Evolutionary conservation across 2,888 invertebrate genomes (phyloP), one percentile per base, ranked within the genome.

Genomic region (Orthosia incerta): DNA sequence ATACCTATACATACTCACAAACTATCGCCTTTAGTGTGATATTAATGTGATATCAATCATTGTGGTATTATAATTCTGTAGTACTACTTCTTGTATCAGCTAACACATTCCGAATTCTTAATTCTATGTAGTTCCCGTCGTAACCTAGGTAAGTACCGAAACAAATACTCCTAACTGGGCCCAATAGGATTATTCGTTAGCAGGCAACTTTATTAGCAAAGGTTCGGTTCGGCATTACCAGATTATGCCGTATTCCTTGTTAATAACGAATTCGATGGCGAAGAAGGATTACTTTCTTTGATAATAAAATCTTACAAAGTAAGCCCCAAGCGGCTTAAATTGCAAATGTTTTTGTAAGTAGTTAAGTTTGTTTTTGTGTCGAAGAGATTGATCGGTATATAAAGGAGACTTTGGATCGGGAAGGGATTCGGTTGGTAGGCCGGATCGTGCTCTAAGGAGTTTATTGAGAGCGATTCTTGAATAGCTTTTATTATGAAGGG

Each of bases 141-240:
- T 70, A 55, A 50, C 59, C 66, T 71, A 76, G 55, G 55, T 48
- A 80, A 78, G 64, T 59, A 76, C 53, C 26, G 15, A 82, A 46
- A 78, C 68, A 62, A 89, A 90, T 89, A 88, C 88, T 88, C 76
- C 84, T 78, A 88, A 88, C 87, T 83, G 83, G 81, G 75, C 83
- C 87, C 88, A 91, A 91, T 88, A 82, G 89, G 91, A 91, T 92
- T 91, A 91, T 89, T 88, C 83, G 82, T 82, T 77, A 87, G 86
- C 87, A 75, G 79, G 85, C 86, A 89, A 89, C 89, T 90, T 89
- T 87, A 87, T 88, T 88, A 85, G 83, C 83, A 86, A 87, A 87
- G 87, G 87, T 84, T 86, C 84, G 87, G 87, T 84, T 86, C 84
- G 75, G 87, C 78, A 85, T 89, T 89, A 89, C 82, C 84, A 86